Percentiles rank a stretch among this genome's conserved stretches.
Conservation (phyloP, 2,888 invertebrate genomes). For the Nomada ruficornis region DNA sequence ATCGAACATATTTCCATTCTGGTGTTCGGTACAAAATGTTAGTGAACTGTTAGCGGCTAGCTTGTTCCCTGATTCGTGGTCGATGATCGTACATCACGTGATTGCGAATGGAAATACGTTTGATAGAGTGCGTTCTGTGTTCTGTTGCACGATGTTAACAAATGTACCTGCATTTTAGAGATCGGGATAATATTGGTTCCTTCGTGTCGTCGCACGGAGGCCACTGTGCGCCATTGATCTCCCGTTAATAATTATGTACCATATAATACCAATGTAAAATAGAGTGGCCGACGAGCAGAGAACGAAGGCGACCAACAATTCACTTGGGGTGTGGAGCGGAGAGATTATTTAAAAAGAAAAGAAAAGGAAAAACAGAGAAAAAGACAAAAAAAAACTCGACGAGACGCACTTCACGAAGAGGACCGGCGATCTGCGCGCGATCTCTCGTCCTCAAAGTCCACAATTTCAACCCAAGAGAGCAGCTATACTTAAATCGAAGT, state of each 20-base stretch:
- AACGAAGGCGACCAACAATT: slow-evolving; percentile 54
- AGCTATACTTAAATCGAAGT: slow-evolving; percentile 72
- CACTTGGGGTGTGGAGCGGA: slow-evolving; percentile 44
- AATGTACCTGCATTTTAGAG: slow-evolving; percentile 75
- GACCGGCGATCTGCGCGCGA: slow-evolving; percentile 64
- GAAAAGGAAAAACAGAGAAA: neutral
- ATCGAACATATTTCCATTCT: slow-evolving; percentile 52
- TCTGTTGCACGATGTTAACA: slow-evolving; percentile 69
- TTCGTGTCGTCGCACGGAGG: slow-evolving; percentile 63
- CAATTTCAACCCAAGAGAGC: slow-evolving; percentile 64
- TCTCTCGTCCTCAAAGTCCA: slow-evolving; percentile 71
- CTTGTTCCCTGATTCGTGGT: neutral
- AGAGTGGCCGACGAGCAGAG: slow-evolving; percentile 68
- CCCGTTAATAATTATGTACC: slow-evolving; percentile 66
- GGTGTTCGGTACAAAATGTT: slow-evolving; percentile 1
- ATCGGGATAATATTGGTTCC: slow-evolving; percentile 67
- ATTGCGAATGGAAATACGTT: slow-evolving; percentile 44
- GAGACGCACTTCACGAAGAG: slow-evolving; percentile 62
- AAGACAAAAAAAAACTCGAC: slow-evolving; percentile 52
- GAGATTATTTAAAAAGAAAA: slow-evolving; percentile 34
- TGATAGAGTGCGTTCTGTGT: slow-evolving; percentile 38
- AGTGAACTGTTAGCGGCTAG: neutral
- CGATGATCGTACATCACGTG: neutral
- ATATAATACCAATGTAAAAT: slow-evolving; percentile 63
- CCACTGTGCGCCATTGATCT: slow-evolving; percentile 74